These are phyloP conservation scores for Petrocephalus microphthalmus DNA, from an alignment of 2,113 vertebrate genomes.

Conservation along the genomic window DNA sequence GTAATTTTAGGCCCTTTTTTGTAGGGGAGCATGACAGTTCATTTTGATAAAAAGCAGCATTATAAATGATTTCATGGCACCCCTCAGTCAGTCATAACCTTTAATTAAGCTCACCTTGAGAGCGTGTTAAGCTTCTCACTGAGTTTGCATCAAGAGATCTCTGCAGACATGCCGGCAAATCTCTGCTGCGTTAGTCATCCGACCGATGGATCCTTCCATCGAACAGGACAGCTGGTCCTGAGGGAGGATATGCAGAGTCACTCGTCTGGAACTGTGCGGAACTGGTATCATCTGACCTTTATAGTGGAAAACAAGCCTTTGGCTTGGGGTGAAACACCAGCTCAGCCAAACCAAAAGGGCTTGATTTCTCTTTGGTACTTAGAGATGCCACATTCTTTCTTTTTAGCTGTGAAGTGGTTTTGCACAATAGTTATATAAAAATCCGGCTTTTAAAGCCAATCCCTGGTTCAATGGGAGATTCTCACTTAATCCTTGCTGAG, in stretches of 20 bases:
- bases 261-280: background rate
- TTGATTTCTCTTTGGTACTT: background rate
- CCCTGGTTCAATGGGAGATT: background rate
- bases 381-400: background rate
- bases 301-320: background rate
- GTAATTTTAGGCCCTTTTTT: constrained; percentile 3
- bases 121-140: background rate
- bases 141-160: background rate
- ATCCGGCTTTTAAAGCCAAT: background rate
- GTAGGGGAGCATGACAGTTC: background rate
- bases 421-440: background rate
- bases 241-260: background rate
- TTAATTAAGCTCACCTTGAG: background rate
- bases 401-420: background rate
- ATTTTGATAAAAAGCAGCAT: background rate
- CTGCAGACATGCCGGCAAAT: background rate
- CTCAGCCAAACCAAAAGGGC: background rate
- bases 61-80: background rate
- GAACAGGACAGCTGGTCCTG: background rate
- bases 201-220: background rate
- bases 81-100: background rate
- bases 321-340: background rate
- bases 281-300: background rate
- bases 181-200: background rate
- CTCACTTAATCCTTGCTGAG: background rate